Conservation (phyloP, 2,113 vertebrate genomes). For the Nannospalax galili region DNA sequence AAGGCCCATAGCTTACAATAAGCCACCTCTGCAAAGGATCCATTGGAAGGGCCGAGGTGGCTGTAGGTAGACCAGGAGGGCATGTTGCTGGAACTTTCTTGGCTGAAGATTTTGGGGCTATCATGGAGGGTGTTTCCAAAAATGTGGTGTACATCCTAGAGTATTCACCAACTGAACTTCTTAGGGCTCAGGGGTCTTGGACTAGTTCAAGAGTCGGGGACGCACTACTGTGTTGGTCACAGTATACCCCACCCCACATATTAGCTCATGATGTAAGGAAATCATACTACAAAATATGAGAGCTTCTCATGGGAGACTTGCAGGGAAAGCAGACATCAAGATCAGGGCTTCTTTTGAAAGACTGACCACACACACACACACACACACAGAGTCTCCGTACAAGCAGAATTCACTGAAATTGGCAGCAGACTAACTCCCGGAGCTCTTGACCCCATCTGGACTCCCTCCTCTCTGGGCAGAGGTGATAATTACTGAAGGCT, state of each 20-base stretch:
- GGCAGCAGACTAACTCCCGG: conserved; percentile 78
- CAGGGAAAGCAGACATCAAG: too few relatives aligned
- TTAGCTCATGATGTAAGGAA: neutral
- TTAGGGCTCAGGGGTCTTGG: too few relatives aligned
- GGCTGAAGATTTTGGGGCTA: neutral
- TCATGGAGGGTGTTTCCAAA: too few relatives aligned
- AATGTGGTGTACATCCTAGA: too few relatives aligned
- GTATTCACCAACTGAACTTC: too few relatives aligned
- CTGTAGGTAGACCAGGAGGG: neutral
- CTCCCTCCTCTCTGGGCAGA: conserved; percentile 74
- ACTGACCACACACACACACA: neutral
- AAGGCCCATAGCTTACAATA: neutral
- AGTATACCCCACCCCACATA: too few relatives aligned
- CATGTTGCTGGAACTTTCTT: neutral
- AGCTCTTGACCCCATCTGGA: conserved; percentile 79
- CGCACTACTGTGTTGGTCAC: too few relatives aligned
- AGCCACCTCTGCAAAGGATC: neutral
- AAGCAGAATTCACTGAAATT: conserved; percentile 76
- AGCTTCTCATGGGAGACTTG: neutral
- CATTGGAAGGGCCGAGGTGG: neutral
- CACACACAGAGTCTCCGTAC: neutral
- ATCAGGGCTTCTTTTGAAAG: too few relatives aligned
- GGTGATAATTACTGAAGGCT: conserved; percentile 87
- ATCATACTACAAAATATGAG: neutral
- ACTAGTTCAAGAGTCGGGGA: too few relatives aligned